Conservation (phyloP, 2,888 invertebrate species). For the Thumatha senex region DNA sequence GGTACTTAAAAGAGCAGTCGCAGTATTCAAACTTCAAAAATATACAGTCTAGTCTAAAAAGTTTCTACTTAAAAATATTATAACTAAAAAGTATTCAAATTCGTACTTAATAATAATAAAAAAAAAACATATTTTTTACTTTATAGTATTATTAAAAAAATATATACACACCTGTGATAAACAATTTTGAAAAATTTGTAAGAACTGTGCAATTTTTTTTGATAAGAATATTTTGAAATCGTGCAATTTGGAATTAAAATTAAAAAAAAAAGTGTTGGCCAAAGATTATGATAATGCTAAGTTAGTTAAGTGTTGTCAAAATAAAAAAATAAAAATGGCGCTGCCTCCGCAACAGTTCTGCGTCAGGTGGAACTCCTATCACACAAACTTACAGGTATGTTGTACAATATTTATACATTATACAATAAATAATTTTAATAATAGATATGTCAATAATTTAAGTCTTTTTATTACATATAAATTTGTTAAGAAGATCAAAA, state of each 20-base stretch:
- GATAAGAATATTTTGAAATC: neutral
- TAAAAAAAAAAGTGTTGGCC: slow-evolving; percentile 27
- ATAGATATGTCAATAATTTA: too few species aligned
- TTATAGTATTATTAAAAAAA: slow-evolving; percentile 30
- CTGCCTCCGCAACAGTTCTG: slow-evolving; percentile 87
- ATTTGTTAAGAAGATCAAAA: too few species aligned
- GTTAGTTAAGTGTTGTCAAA: slow-evolving; percentile 23
- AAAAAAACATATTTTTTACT: slow-evolving; percentile 33
- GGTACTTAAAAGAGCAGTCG: slow-evolving; percentile 45
- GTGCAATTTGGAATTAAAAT: slow-evolving; percentile 1
- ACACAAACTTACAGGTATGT: slow-evolving; percentile 87
- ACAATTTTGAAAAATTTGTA: slow-evolving; percentile 22
- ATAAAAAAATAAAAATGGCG: slow-evolving; percentile 62
- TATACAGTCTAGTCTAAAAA: slow-evolving; percentile 71
- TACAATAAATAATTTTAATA: too few species aligned
- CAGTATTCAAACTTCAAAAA: slow-evolving; percentile 60
- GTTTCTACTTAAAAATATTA: slow-evolving; percentile 68
- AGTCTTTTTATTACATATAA: too few species aligned
- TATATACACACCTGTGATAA: slow-evolving; percentile 51
- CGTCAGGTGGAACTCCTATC: slow-evolving; percentile 92
- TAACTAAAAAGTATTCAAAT: slow-evolving; percentile 50
- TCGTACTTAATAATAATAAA: slow-evolving; percentile 61
- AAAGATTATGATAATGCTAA: slow-evolving; percentile 34
- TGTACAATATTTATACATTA: too few species aligned
- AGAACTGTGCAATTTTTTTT: slow-evolving; percentile 55